These are phyloP conservation scores for Choloepus hoffmanni DNA, from an alignment of 2,113 vertebrate genomes.

Conservation along the genomic window DNA sequence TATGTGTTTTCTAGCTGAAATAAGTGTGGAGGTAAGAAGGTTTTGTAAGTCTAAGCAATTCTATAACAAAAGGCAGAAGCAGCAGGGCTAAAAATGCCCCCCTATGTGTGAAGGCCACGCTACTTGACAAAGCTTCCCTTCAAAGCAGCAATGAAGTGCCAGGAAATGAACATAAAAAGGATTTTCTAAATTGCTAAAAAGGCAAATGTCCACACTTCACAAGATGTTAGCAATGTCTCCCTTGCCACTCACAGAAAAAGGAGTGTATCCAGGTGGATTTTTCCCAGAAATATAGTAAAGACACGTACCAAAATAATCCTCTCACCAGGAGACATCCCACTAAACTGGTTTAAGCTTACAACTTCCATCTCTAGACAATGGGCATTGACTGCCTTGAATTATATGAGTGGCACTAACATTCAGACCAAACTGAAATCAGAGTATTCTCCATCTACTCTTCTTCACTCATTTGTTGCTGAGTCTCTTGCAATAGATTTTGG, in stretches of 20 bases:
- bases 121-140: not conserved
- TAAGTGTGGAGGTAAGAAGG: not conserved
- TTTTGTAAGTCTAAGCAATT: not conserved
- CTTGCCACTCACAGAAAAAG: not conserved
- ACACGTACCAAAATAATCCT: not conserved
- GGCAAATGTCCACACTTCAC: not conserved
- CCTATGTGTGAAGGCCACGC: not conserved
- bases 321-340: not conserved
- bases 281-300: not conserved
- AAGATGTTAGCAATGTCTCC: not conserved
- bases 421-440: not conserved
- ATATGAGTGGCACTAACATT: not conserved
- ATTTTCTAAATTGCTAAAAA: not conserved
- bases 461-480: not conserved
- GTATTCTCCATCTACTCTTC: not conserved
- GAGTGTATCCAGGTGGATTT: not conserved
- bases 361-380: not conserved
- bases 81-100: not conserved
- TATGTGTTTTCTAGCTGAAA: not conserved
- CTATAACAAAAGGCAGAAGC: not conserved
- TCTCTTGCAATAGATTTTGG: not conserved
- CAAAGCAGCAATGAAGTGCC: not conserved
- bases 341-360: not conserved
- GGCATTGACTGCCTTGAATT: not conserved
- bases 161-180: not conserved